A percentile compares a stretch with the other conserved stretches of the same genome.
These are phyloP conservation scores for Colostygia pectinataria DNA, from an alignment of 2,888 invertebrate genomes.

Conservation along the genomic window DNA sequence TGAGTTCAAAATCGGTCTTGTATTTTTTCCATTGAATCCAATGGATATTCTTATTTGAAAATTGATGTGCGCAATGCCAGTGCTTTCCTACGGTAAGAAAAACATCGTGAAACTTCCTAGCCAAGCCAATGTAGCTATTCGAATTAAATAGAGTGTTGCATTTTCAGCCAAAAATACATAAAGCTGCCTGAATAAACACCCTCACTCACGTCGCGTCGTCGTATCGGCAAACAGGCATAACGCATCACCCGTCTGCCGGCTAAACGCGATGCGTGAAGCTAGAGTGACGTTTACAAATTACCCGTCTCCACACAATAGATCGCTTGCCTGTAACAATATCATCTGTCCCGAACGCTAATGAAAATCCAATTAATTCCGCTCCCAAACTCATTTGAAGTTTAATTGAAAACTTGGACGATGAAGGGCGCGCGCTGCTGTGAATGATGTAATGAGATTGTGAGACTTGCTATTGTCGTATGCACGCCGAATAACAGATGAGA, in stretches of 20 bases:
- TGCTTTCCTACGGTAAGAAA: too few species aligned
- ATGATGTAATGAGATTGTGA: constrained; percentile 76
- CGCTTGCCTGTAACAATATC: constrained; percentile 75
- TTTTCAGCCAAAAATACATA: constrained; percentile 11
- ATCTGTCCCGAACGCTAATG: constrained; percentile 80
- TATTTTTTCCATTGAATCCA: too few species aligned
- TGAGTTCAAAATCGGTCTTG: too few species aligned
- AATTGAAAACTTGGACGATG: constrained; percentile 76
- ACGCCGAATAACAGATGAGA: constrained; percentile 70
- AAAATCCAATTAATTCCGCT: constrained; percentile 80
- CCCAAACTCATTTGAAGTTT: constrained; percentile 81
- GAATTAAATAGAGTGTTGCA: constrained; percentile 3
- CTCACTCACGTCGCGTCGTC: constrained; percentile 21
- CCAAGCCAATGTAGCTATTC: too few species aligned
- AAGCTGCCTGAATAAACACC: constrained; percentile 14
- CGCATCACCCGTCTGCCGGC: constrained; percentile 27
- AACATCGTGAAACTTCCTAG: too few species aligned
- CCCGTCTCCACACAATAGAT: constrained; percentile 47
- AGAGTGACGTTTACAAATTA: constrained; percentile 76
- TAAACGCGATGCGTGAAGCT: constrained; percentile 55
- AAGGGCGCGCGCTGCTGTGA: constrained; percentile 57
- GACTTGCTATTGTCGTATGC: constrained; percentile 75
- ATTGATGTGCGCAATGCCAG: too few species aligned
- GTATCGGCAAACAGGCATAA: constrained; percentile 20
- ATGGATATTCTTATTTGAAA: too few species aligned